Base-by-base conservation (phyloP, 2,113 vertebrate genomes). In the Dicaeum eximium region DNA sequence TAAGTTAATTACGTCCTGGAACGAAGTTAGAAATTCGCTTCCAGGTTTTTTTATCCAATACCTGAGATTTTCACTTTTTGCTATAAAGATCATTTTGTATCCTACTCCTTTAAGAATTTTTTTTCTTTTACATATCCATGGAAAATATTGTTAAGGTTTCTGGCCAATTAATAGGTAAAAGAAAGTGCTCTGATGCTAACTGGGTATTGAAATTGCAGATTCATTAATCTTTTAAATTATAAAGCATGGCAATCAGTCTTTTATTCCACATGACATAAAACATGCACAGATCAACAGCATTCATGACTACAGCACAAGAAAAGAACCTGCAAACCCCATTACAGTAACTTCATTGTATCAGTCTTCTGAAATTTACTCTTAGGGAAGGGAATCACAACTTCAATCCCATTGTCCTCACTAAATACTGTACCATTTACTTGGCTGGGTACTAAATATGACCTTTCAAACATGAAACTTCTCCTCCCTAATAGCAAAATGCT, bases 41-140 rank as follows among this genome's bases (percentile, higher is more conserved):
- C 81, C 54, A 69, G 31, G 15, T 16, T 87, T 91, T 91, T 60
- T 42, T 54, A 71, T 31, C 54, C 87, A 72, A 48, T n/a, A 92
- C 84, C 20, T 73, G 11, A 75, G 23, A 67, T 35, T 58, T 91
- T 90, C 13, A 38, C 33, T 75, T 94, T 56, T 35, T 74, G 51
- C 33, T 64, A 27, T 3, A 37, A 77, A 51, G 4, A 67, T 48
- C 0, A 75, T n/a, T 74, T 35, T 1, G 0, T 58, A 77, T 40
- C 42, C 50, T 47, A 37, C 20, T 77, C 60, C 54, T 53, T 60
- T 13, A 64, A 62, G 28, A 74, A 27, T 5, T 45, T 56, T 48
- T 79, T 80, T 50, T 44, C 13, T 61, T 88, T 54, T 50, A 58
- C 14, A 64, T 4, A 35, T 56, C 84, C 44, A 44, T n/a, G 8